Evolutionary conservation across 2,113 vertebrate genomes (phyloP).

Genomic region (Phylloscopus trochilus): DNA sequence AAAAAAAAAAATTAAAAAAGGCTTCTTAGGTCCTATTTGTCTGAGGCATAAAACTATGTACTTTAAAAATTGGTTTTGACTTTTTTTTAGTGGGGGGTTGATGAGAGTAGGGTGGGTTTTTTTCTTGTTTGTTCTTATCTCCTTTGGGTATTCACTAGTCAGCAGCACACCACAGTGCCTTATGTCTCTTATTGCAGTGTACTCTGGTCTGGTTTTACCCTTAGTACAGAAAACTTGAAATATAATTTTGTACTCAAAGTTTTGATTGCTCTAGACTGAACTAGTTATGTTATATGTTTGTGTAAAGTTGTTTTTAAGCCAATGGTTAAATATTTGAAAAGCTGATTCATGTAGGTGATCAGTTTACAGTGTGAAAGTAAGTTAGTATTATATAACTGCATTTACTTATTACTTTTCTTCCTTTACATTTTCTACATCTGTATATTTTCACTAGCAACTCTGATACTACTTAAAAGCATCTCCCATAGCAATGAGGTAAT

Average conservation of each 20-base stretch:
- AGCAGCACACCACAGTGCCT: not conserved
- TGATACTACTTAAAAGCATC: not conserved
- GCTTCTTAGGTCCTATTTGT: not conserved
- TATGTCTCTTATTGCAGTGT: not conserved
- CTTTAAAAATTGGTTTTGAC: not conserved
- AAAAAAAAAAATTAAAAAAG: no score
- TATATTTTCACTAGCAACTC: not conserved
- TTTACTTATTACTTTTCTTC: not conserved
- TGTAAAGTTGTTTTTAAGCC: not conserved
- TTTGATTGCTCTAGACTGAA: not conserved
- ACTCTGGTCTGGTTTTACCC: not conserved
- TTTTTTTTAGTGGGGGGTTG: rapidly evolving
- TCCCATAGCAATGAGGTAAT: not conserved
- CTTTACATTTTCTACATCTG: not conserved
- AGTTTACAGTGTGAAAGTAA: not conserved
- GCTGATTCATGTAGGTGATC: not conserved
- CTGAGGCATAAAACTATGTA: not conserved
- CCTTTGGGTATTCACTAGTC: not conserved
- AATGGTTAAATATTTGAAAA: not conserved
- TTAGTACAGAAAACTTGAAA: not conserved
- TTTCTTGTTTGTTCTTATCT: not conserved
- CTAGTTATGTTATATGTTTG: not conserved
- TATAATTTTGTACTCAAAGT: not conserved
- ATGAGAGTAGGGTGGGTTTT: rapidly evolving
- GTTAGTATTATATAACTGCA: not conserved